Percentiles rank a stretch among this genome's conserved stretches.
Conservation (phyloP, 2,797 vertebrate genomes). For the Pangasius mekongensis region DNA sequence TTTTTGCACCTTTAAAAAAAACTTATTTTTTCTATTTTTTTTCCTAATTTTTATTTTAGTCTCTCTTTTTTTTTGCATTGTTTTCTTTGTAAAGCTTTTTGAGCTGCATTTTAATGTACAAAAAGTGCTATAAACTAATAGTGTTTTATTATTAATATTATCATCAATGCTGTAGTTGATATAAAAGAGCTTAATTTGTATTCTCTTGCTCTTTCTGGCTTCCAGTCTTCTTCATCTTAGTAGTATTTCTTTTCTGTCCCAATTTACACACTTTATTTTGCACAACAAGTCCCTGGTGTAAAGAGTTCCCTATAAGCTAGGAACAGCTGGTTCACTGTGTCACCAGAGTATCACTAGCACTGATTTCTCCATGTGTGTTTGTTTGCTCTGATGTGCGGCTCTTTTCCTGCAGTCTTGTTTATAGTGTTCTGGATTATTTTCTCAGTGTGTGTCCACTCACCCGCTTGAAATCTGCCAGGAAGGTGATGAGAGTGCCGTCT, state of each 20-base stretch:
- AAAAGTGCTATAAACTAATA: not conserved
- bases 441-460: conserved; percentile 63
- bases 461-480: conserved; percentile 81
- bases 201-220: not conserved
- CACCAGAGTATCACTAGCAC: not conserved
- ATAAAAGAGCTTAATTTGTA: not conserved
- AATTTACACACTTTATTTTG: too few relatives aligned
- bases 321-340: not conserved
- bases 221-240: not conserved
- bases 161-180: not conserved
- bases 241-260: not conserved
- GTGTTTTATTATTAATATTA: not conserved
- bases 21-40: not conserved
- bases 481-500: conserved; percentile 81
- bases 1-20: not conserved
- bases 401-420: not conserved
- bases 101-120: not conserved
- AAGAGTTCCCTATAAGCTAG: too few relatives aligned
- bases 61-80: not conserved
- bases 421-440: not conserved
- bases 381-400: not conserved
- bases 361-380: not conserved
- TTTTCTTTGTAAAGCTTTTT: not conserved
- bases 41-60: too few relatives aligned
- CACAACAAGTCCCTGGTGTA: too few relatives aligned